Conservation (phyloP, 2,113 vertebrate genomes). For the Megaceryle torquata region DNA sequence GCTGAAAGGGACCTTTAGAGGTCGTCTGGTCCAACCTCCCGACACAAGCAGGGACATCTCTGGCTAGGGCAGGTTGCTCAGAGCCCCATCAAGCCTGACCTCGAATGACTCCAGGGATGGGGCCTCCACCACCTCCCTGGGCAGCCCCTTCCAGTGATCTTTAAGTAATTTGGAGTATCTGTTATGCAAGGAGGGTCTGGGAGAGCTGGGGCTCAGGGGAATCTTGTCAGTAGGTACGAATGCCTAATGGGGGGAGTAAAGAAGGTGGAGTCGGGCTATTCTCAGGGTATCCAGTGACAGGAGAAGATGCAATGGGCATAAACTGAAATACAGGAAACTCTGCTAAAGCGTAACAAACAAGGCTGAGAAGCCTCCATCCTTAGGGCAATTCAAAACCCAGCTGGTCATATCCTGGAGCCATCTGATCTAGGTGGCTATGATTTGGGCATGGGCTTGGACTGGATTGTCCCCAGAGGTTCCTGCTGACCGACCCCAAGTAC, state of each 20-base stretch:
- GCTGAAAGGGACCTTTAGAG: too few species aligned
- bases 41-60: too few species aligned
- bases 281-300: neutral
- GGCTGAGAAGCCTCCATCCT: neutral
- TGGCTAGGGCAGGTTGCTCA: too few species aligned
- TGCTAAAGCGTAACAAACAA: neutral
- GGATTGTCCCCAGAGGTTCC: neutral
- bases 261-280: neutral
- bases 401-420: neutral
- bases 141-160: too few species aligned
- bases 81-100: too few species aligned
- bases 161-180: neutral
- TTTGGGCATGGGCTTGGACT: neutral
- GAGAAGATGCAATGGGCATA: neutral
- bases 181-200: neutral
- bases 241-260: neutral
- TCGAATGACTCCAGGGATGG: too few species aligned
- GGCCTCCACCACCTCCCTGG: too few species aligned
- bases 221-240: neutral
- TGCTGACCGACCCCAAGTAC: neutral
- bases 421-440: neutral
- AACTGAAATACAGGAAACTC: neutral
- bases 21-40: too few species aligned
- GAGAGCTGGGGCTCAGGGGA: neutral
- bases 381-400: neutral